Percentiles rank a stretch among this genome's conserved stretches.
Evolutionary conservation across 1,140 invertebrate species (phyloP).

Genomic region (Asobara japonica): DNA sequence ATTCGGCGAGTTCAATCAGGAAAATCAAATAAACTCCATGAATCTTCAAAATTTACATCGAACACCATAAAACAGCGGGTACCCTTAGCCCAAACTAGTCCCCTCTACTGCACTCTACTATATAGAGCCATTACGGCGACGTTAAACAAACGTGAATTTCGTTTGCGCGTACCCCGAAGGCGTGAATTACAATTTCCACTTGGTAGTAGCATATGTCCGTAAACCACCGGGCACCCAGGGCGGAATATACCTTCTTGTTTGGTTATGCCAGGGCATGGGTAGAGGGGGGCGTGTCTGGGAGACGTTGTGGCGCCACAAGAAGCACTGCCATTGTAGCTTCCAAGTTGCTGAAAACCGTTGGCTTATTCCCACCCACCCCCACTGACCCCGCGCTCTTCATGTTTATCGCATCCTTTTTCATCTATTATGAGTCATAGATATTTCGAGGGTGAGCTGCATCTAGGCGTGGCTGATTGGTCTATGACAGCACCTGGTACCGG

Average conservation of each 20-base stretch:
- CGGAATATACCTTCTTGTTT: constrained; percentile 1
- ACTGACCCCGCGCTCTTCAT: not conserved
- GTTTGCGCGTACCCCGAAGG: not conserved
- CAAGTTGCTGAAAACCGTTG: constrained; percentile 26
- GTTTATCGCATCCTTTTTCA: not conserved
- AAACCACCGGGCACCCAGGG: not conserved
- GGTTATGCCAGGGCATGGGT: constrained; percentile 1
- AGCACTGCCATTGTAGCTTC: constrained; percentile 53
- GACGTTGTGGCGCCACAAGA: constrained; percentile 56
- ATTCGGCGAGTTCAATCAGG: too few species aligned
- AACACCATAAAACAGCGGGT: too few species aligned
- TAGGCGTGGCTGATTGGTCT: too few species aligned
- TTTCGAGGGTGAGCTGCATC: too few species aligned
- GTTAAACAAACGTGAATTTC: not conserved
- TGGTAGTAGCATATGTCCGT: not conserved
- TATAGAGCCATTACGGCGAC: not conserved
- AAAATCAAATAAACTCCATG: too few species aligned
- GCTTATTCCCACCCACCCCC: not conserved
- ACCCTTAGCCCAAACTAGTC: too few species aligned
- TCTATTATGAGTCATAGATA: too few species aligned
- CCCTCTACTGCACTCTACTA: too few species aligned
- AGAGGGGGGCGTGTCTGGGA: constrained; percentile 48
- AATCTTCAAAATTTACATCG: too few species aligned
- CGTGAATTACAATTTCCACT: constrained; percentile 13
- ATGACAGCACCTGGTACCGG: too few species aligned